These are phyloP conservation scores for Malurus alboscapulatus DNA, from an alignment of 2,113 vertebrate genomes.

Conservation along the genomic window DNA sequence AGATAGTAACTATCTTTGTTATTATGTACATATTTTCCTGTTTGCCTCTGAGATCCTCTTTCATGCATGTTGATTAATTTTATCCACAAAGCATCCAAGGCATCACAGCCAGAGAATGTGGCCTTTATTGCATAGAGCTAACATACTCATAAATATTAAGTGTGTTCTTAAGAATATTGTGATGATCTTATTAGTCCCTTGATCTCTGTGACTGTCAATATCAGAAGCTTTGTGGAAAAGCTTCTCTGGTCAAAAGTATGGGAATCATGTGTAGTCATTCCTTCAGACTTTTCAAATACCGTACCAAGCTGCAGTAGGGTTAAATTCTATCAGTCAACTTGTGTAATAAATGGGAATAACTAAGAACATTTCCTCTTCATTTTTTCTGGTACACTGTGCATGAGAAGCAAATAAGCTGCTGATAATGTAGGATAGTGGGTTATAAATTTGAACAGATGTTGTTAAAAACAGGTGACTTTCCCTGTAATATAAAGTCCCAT, in stretches of 20 bases:
- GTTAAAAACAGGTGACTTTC: neutral
- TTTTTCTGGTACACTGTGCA: neutral
- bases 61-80: conserved; percentile 56
- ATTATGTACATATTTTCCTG: conserved; percentile 46
- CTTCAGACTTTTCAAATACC: neutral
- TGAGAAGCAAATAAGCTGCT: neutral
- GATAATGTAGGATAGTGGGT: neutral
- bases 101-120: neutral
- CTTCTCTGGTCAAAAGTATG: neutral
- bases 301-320: neutral
- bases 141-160: conserved; percentile 49
- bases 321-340: neutral
- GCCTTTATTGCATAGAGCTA: conserved; percentile 29
- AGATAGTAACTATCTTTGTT: conserved; percentile 42
- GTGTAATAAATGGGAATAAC: neutral
- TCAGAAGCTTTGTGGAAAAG: neutral
- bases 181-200: conserved; percentile 8
- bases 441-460: neutral
- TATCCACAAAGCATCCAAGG: conserved; percentile 14
- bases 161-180: conserved; percentile 17
- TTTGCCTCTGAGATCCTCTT: conserved; percentile 38
- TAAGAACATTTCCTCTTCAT: neutral
- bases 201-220: neutral
- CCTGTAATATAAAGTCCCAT: neutral
- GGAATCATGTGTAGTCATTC: neutral